These are phyloP conservation scores for Protodeltote pygarga DNA, from an alignment of 2,888 invertebrate species.

Conservation along the genomic window DNA sequence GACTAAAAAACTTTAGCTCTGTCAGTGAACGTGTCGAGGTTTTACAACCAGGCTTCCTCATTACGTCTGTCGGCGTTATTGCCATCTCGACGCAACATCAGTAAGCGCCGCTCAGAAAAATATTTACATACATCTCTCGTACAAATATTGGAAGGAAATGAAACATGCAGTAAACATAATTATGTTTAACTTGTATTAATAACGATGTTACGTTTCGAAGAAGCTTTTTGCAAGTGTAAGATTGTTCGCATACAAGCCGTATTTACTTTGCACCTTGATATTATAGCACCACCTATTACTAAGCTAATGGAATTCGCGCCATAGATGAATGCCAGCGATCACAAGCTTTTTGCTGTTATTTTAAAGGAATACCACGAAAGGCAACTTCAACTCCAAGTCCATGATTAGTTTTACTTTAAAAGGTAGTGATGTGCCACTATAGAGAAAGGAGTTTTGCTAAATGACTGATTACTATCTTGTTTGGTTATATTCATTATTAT, in stretches of 20 bases:
- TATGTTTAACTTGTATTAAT: slow-evolving; percentile 62
- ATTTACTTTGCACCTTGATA: slow-evolving; percentile 31
- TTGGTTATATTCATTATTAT: too few relatives aligned
- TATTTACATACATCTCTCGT: slow-evolving; percentile 75
- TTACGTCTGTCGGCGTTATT: slow-evolving; percentile 79
- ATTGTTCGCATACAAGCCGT: slow-evolving; percentile 16
- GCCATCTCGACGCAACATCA: slow-evolving; percentile 73
- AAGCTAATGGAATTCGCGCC: slow-evolving; percentile 31
- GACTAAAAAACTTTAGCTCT: slow-evolving; percentile 25
- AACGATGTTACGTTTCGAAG: slow-evolving; percentile 53
- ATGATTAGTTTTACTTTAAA: slow-evolving; percentile 33
- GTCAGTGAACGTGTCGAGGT: slow-evolving; percentile 49
- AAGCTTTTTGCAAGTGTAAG: slow-evolving; percentile 40
- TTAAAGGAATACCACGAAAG: slow-evolving; percentile 31
- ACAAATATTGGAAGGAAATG: slow-evolving; percentile 65
- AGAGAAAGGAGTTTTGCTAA: slow-evolving; percentile 12
- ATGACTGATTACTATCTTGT: slow-evolving; percentile 5
- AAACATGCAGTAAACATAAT: slow-evolving; percentile 54
- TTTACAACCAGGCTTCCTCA: slow-evolving; percentile 75
- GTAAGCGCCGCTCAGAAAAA: slow-evolving; percentile 77
- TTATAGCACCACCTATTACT: slow-evolving; percentile 33
- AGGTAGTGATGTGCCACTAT: slow-evolving; percentile 14
- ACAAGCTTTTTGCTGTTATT: slow-evolving; percentile 16
- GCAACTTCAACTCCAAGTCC: too few relatives aligned
- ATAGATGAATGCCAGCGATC: slow-evolving; percentile 14